phyloP scores from a whole-genome alignment of 2,113 vertebrate species.

The Talpa occidentalis region DNA sequence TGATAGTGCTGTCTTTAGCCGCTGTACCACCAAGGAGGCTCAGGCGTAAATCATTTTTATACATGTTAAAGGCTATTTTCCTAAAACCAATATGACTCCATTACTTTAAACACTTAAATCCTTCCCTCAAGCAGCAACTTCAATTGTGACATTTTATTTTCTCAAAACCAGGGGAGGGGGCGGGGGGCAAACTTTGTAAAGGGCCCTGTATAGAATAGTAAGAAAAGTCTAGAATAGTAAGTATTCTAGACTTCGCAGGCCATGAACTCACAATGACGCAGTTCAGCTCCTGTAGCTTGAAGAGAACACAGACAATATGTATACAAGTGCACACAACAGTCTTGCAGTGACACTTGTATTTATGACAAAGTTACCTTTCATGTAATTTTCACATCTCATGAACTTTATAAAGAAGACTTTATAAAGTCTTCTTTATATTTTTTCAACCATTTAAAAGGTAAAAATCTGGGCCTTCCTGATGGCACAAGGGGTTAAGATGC shows the following conservation, averaged over 20 bases:
- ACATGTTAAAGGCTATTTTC: not conserved
- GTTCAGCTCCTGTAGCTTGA: not conserved
- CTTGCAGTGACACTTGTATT: not conserved
- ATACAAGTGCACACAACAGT: accelerated
- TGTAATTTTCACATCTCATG: not conserved
- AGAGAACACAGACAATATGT: accelerated
- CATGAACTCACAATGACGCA: not conserved
- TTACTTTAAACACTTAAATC: not conserved
- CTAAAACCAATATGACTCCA: not conserved
- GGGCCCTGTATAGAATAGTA: too few relatives aligned
- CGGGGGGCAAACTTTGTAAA: not conserved
- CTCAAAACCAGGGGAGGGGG: not conserved
- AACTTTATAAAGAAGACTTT: too few relatives aligned
- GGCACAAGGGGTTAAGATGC: too few relatives aligned
- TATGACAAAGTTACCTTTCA: not conserved
- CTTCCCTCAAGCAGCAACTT: not conserved
- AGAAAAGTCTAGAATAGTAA: too few relatives aligned
- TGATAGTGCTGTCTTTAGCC: too few relatives aligned
- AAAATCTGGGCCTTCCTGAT: too few relatives aligned
- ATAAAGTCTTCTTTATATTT: not conserved
- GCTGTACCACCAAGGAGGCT: too few relatives aligned
- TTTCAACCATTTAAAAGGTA: not conserved
- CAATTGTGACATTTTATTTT: not conserved
- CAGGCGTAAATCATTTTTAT: not conserved
- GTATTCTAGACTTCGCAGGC: not conserved